Base-by-base conservation (phyloP, 2,113 vertebrate species). In the Takifugu bimaculatus region DNA sequence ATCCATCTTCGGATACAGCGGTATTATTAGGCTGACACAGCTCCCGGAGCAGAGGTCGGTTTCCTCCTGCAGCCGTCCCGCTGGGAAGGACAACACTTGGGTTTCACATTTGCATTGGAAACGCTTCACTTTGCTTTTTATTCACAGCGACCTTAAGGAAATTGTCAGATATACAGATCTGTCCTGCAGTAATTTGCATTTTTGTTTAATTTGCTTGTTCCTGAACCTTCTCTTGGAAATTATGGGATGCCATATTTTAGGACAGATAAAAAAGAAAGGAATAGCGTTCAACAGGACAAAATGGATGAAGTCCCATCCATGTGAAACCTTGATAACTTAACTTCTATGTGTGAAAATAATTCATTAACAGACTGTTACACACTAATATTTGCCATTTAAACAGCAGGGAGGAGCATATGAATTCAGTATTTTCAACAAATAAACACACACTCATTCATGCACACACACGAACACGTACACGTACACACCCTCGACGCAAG, bases 391-490 rank as follows among this genome's bases (percentile, higher is more conserved):
- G 20, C 20, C 20, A 20, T 20, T 39, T 15, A 81, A 32, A 45
- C 11, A 14, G 29, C 20, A 60, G 62, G 62, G 69, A 66, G 82
- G 71, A 26, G 43, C 6, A 6, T 1, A 11, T 26, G 48, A 55
- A 28, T 54, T 70, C 68, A 1, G 6, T 77, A 71, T 86, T 90
- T 89, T 77, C 72, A 77, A 68, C 58, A 78, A 77, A 85, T 82
- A 75, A 12, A 66, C 29, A 32, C 29, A 32, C 29, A 32, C 29
- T 10, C 9, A 39, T 3, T 70, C 71, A 52, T 74, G 63, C 78
- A 84, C 74, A 86, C 29, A 32, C 29, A 39, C 9, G 11, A 1
- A 70, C 71, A 52, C 75, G 63, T 77, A 84, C 74, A 86, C 70
- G 76, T 67, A 64, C 62, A 56, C 62, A 56, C 20, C 20, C 75